Evolutionary conservation across 2,888 invertebrate genomes (phyloP).

Genomic region (Dexiosoma caninum): DNA sequence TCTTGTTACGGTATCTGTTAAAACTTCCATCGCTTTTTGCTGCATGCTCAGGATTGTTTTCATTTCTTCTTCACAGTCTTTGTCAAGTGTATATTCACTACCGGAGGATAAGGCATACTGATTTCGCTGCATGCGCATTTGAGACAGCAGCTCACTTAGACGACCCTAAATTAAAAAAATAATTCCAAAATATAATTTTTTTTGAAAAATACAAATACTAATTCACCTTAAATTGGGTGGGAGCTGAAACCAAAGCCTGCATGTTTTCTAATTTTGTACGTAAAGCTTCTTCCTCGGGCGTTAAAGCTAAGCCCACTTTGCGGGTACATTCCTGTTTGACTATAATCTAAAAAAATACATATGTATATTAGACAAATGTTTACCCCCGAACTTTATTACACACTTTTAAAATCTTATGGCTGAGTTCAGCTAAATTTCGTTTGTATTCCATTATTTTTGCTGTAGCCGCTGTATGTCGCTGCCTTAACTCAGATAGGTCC

Average conservation of each 20-base stretch:
- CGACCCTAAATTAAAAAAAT: slow-evolving; percentile 82
- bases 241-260: slow-evolving; percentile 91
- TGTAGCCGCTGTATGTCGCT: slow-evolving; percentile 87
- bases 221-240: slow-evolving; percentile 91
- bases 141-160: slow-evolving; percentile 92
- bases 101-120: slow-evolving; percentile 80
- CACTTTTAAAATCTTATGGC: slow-evolving; percentile 91
- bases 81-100: slow-evolving; percentile 89
- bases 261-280: slow-evolving; percentile 91
- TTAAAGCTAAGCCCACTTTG: slow-evolving; percentile 91
- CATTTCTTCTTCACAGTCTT: slow-evolving; percentile 84
- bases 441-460: slow-evolving; percentile 90
- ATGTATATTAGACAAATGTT: not conserved
- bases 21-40: slow-evolving; percentile 91
- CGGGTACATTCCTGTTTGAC: slow-evolving; percentile 92
- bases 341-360: slow-evolving; percentile 82
- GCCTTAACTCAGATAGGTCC: slow-evolving; percentile 87
- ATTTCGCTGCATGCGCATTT: slow-evolving; percentile 86
- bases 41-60: slow-evolving; percentile 90
- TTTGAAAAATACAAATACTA: not conserved
- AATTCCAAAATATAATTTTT: not conserved
- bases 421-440: slow-evolving; percentile 87
- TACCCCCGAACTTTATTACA: not conserved
- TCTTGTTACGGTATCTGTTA: slow-evolving; percentile 89
- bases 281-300: slow-evolving; percentile 94